Percentiles rank a stretch among this genome's conserved stretches.
Conservation (phyloP, 2,113 vertebrate species). For the Apodemus sylvaticus region DNA sequence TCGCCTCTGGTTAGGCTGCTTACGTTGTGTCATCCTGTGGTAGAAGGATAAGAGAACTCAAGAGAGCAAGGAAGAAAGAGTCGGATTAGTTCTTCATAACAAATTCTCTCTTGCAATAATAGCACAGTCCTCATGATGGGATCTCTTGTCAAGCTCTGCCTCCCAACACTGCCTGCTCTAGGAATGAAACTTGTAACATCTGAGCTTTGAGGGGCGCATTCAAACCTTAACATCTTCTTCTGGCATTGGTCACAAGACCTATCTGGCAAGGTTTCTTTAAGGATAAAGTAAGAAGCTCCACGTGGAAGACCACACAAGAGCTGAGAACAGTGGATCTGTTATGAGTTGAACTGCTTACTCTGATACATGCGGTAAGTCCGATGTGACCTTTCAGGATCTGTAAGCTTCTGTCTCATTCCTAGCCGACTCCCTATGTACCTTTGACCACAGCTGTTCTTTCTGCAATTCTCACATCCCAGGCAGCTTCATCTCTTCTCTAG, state of each 20-base stretch:
- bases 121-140: not conserved
- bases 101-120: not conserved
- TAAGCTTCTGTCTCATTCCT: not conserved
- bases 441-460: not conserved
- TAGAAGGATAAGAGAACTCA: not conserved
- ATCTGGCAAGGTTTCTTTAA: not conserved
- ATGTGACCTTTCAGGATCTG: not conserved
- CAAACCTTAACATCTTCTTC: not conserved
- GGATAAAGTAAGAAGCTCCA: not conserved
- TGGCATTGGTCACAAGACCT: not conserved
- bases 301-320: not conserved
- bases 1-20: not conserved
- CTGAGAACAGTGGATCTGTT: not conserved
- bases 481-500: not conserved
- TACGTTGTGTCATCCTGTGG: not conserved
- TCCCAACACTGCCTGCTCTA: too few species aligned
- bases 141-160: not conserved
- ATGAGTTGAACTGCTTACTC: not conserved
- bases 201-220: not conserved
- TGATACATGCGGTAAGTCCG: accelerated
- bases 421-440: not conserved
- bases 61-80: not conserved
- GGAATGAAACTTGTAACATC: not conserved
- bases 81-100: not conserved
- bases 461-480: not conserved